These are phyloP conservation scores for Cosmia pyralina DNA, from an alignment of 2,888 invertebrate species.

Conservation along the genomic window DNA sequence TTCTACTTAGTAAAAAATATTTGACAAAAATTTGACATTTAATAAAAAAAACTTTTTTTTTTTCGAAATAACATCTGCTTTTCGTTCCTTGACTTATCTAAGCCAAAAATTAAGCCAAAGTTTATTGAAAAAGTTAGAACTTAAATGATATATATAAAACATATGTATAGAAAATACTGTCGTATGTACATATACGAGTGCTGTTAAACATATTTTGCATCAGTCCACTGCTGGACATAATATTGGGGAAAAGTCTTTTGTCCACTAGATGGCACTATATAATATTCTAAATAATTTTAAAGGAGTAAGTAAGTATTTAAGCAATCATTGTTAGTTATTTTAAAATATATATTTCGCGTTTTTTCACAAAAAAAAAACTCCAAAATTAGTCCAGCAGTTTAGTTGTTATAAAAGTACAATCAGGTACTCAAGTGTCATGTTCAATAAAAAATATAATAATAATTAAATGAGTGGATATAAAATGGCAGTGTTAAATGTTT, in stretches of 20 bases:
- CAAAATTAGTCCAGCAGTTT: slow-evolving; percentile 59
- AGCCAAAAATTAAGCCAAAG: slow-evolving; percentile 88
- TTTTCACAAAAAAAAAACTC: slow-evolving; percentile 38
- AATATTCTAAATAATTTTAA: slow-evolving; percentile 54
- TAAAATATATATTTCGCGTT: slow-evolving; percentile 18
- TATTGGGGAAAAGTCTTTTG: slow-evolving; percentile 45
- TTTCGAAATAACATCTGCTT: slow-evolving; percentile 32
- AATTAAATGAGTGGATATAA: slow-evolving; percentile 58
- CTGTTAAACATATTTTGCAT: slow-evolving; percentile 63
- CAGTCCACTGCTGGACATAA: slow-evolving; percentile 61
- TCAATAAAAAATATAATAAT: slow-evolving; percentile 65
- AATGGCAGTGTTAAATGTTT: slow-evolving; percentile 62
- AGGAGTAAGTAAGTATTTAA: slow-evolving; percentile 15
- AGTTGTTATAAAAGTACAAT: slow-evolving; percentile 77
- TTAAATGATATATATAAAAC: slow-evolving; percentile 56
- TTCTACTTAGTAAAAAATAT: slow-evolving; percentile 59
- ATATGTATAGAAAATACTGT: slow-evolving; percentile 64
- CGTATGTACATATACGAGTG: slow-evolving; percentile 60
- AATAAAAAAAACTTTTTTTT: not conserved
- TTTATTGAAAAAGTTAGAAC: slow-evolving; percentile 74
- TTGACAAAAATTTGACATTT: slow-evolving; percentile 43
- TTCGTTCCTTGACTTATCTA: slow-evolving; percentile 76
- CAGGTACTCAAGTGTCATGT: slow-evolving; percentile 78
- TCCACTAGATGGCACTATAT: slow-evolving; percentile 43
- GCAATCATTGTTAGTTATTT: slow-evolving; percentile 37